Conservation (phyloP, 2,888 invertebrate species). For the Ypsolopha scabrella region DNA sequence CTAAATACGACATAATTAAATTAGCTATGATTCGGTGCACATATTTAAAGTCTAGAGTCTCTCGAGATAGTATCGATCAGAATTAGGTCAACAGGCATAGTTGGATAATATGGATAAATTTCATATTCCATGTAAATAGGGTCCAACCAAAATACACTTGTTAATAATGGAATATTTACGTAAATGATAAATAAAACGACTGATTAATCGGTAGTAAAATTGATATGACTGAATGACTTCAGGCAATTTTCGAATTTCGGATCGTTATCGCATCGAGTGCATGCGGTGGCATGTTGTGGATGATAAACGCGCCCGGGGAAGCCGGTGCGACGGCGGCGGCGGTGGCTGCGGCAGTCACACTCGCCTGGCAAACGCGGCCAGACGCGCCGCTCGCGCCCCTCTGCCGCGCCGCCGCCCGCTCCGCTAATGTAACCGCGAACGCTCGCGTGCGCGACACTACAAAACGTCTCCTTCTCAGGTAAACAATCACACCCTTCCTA, state of each 20-base stretch:
- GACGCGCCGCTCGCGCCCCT: slow-evolving; percentile 50
- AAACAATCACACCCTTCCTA: slow-evolving; percentile 15
- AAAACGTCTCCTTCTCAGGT: slow-evolving; percentile 39
- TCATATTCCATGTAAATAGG: no score
- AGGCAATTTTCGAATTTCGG: slow-evolving; percentile 20
- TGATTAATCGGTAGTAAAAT: no score
- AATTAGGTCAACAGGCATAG: no score
- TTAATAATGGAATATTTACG: no score
- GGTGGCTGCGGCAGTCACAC: slow-evolving; percentile 47
- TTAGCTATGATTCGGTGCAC: no score
- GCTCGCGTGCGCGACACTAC: slow-evolving; percentile 26
- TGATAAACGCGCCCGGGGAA: slow-evolving; percentile 53
- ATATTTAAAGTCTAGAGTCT: no score
- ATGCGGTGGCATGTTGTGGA: slow-evolving; percentile 26
- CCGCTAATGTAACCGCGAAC: slow-evolving; percentile 35
- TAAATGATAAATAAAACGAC: no score
- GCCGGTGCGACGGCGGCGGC: slow-evolving; percentile 19
- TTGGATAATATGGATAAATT: no score
- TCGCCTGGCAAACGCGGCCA: slow-evolving; percentile 59
- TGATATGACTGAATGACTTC: background rate
- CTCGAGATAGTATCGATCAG: no score
- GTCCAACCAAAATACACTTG: no score
- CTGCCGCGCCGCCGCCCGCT: slow-evolving; percentile 25
- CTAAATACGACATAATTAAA: no score
- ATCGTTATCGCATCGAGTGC: slow-evolving; percentile 37